Base-by-base conservation (phyloP, 2,888 invertebrate genomes). In the Calameuta pallipes region DNA sequence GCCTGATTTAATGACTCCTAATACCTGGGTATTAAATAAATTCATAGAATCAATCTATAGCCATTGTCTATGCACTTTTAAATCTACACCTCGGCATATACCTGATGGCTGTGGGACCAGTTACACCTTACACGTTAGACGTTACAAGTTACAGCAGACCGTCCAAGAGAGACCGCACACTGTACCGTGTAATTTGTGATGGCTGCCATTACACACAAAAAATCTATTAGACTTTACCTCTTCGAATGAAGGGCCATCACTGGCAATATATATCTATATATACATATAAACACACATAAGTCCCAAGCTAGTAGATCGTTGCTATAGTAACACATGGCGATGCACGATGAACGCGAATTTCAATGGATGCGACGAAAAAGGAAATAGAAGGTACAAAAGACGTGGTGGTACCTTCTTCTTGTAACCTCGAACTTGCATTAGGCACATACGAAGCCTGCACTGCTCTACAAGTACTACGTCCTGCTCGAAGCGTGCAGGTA, bases 31-130 rank as follows among this genome's bases (percentile, higher is more conserved):
- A 87, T 87, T 87, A 87, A 85, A 87, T 85, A 87, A 85, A 85
- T 87, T 87, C 85, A 84, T 85, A 84, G 86, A 87, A 87, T 87
- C 84, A 85, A 85, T 86, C 85, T 87, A 85, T 85, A 84, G 85
- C 82, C 82, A 85, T 86, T 85, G 84, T 84, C 83, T 84, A 82
- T 82, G 82, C 81, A 80, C 79, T 81, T 83, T 81, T 80, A 82
- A 83, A 75, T 78, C 80, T 77, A 78, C 77, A 79, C 78, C 76
- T 76, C 78, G 78, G 30, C 33, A 12, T 33, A 56, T 56, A 23
- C 56, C 56, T 56, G 71, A 33, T 15, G 71, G 33, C 31, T 33
- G 71, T 33, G 71, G 71, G 71, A 56, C 56, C 23, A 56, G 56
- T 56, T 56, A 56, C 56, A 56, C 56, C 23, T 56, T 56, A 56